Conservation (phyloP, 30 jellyfish, hydroid and myxozoan genomes). For the Aurelia aurita complex sp. Pacific region DNA sequence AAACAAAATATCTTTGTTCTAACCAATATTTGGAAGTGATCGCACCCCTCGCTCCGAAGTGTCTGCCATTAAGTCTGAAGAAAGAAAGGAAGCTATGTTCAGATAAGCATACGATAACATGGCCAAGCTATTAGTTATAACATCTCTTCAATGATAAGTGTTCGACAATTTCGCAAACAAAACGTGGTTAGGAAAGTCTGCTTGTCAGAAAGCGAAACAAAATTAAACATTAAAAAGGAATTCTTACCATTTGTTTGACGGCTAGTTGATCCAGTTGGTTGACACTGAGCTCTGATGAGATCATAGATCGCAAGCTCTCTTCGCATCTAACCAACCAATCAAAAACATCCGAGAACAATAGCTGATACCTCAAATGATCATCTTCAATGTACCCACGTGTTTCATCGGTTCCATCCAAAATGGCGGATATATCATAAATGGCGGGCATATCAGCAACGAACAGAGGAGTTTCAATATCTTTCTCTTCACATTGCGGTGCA, state of each 20-base stretch:
- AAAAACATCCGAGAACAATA: slow-evolving; percentile 74
- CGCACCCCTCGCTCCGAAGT: too few species aligned
- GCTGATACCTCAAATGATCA: slow-evolving; percentile 73
- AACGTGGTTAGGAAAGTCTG: neutral
- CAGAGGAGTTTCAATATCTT: neutral
- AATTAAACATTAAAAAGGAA: too few species aligned
- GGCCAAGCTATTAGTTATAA: too few species aligned
- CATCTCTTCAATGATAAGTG: too few species aligned
- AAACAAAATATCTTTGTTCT: too few species aligned
- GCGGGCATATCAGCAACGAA: neutral
- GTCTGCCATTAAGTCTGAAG: too few species aligned
- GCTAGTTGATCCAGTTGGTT: slow-evolving; percentile 20
- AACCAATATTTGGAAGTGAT: too few species aligned
- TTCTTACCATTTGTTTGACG: slow-evolving; percentile 23
- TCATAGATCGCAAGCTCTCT: slow-evolving; percentile 29
- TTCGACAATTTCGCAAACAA: neutral
- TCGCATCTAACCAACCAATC: slow-evolving; percentile 82
- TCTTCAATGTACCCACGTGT: slow-evolving; percentile 39
- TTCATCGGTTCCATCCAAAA: neutral
- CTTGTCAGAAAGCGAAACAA: too few species aligned
- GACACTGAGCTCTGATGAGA: slow-evolving; percentile 9
- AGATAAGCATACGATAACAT: too few species aligned
- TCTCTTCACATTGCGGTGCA: neutral
- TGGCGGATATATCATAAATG: neutral
- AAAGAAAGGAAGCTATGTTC: too few species aligned